Base-by-base conservation (phyloP, 2,797 vertebrate genomes). In the Chelon auratus region DNA sequence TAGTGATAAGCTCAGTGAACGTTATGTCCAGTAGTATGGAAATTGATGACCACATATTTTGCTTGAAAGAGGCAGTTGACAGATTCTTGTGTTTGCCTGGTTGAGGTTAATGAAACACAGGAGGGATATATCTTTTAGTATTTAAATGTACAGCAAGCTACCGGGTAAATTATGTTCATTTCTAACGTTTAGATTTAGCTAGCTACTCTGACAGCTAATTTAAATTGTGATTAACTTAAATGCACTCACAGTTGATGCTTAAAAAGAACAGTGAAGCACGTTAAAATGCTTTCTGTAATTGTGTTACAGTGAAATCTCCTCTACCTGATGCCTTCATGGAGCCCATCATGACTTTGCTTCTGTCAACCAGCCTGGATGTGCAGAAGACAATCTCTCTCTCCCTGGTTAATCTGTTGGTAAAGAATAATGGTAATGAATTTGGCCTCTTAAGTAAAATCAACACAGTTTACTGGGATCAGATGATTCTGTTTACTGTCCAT, bases 351-450 rank as follows among this genome's bases (percentile, higher is more conserved):
- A 68, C 87, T 10, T 87, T 96, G 63, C 80, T 96, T 45, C 72
- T 93, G 43, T 96, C 95, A 53, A 11, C 75, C 71, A 93, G 95
- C 74, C 65, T 94, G 75, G 89, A 95, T 20, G 94, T 95, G 68
- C 95, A 95, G 60, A 94, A 93, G 73, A 93, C 91, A 20, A 82
- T 87, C 60, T 95, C 92, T 33, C 90, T 94, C 20, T 91, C 94
- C 0, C 84, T 96, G 72, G 92, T 95, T 51, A 95, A 92, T 77
- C 92, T 96, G 56, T 87, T 96, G 39, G 80, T 93, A 20, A 93
- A 95, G 78, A 92, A 91, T 80, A 94, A 95, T 9, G 89, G 95
- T 96, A 80, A 93, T 17, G 17, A 8, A 13, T 8, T 6, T n/a
- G 17, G 43, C 17, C 14, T 6, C 5, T 17, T 43, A 43, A 7